phyloP scores from a whole-genome alignment of 2,113 vertebrate genomes.

The Apteryx mantelli region DNA sequence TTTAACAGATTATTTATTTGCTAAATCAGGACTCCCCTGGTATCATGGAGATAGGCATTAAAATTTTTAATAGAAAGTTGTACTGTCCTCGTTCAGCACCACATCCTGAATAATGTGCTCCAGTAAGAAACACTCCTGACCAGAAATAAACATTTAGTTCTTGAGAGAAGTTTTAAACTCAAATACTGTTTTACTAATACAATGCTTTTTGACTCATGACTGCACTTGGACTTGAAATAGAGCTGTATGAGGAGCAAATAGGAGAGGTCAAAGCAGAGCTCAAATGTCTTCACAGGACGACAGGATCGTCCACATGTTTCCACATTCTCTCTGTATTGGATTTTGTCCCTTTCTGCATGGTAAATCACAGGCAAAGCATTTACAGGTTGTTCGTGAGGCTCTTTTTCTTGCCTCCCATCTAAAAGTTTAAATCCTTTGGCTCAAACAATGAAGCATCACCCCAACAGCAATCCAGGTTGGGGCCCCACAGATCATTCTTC shows the following conservation, averaged over 20 bases:
- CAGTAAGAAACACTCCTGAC: not conserved
- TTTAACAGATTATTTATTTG: not conserved
- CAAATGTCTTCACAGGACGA: not conserved
- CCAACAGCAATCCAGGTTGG: not conserved
- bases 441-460: not conserved
- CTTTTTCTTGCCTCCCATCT: not conserved
- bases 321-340: not conserved
- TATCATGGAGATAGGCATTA: not conserved
- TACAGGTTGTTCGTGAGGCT: not conserved
- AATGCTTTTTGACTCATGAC: not conserved
- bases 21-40: not conserved
- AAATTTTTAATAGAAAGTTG: not conserved
- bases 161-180: not conserved
- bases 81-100: not conserved
- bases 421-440: not conserved
- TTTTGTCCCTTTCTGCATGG: not conserved
- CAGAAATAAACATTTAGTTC: not conserved
- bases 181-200: not conserved
- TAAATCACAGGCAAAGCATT: not conserved
- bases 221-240: not conserved
- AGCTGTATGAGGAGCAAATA: not conserved
- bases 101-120: not conserved
- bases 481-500: not conserved
- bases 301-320: not conserved
- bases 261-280: not conserved